Evolutionary conservation across 1,140 invertebrate genomes (phyloP), one percentile per base, ranked within the genome.

Genomic region (Scylla paramamosain): DNA sequence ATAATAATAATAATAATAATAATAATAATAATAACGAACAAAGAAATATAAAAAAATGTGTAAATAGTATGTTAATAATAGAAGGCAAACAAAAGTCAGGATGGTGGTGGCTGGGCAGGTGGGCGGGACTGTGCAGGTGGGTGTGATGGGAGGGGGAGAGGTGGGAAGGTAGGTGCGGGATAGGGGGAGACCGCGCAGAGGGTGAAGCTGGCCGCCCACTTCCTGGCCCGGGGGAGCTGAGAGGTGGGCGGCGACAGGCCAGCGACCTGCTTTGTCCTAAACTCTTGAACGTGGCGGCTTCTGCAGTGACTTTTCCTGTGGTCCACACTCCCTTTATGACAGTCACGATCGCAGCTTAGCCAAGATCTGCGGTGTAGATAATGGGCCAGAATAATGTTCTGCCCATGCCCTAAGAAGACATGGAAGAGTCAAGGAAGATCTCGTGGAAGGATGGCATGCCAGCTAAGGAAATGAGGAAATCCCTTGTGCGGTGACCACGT

Each of bases 401-500:
- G 67, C n/a, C 12, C 16, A 77, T 1, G 0, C 25, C n/a, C 10
- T 77, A 7, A n/a, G 10, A 77, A 20, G 12, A 77, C 12, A 77
- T 77, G 67, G 1, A n/a, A 20, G 67, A 45, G 48, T 32, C n/a
- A 77, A 6, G 14, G 28, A 20, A 48, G 25, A 82, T 31, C n/a
- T 12, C 45, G 86, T 14, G 29, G 77, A 52, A 82, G n/a, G 46
- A 92, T 92, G 91, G 67, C n/a, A 77, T n/a, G 25, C 6, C 59
- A 92, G 52, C 16, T 29, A 92, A 48, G 93, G 46, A 45, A 82
- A 32, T 67, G 88, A 91, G 89, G 93, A 86, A 94, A 94, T 94
- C 93, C 93, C 88, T 29, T 94, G 88, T 39, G n/a, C 89, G n/a
- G 67, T 46, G 93, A 94, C 88, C 93, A 94, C 88, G 93, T 94